Evolutionary conservation across 1,140 invertebrate genomes (phyloP), one percentile per base, ranked within the genome.

Genomic region (Listronotus bonariensis): DNA sequence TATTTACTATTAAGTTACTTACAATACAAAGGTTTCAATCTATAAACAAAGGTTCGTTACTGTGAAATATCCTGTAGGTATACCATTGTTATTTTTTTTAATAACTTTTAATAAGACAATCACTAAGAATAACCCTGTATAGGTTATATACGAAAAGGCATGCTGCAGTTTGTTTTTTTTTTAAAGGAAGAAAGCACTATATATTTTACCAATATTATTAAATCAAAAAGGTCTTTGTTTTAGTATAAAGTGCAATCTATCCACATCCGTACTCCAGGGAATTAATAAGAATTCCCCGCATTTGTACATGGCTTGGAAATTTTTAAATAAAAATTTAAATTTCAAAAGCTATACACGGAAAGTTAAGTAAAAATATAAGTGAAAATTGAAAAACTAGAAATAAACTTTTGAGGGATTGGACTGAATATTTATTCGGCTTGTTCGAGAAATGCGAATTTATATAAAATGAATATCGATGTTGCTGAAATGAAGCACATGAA

Each of bases 311-410:
- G 1, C 46, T 49, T 20, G 46, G 12, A 17, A 49, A 49, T 18
- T 49, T 49, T 49, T 49, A 49, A 49, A 49, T 49, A 49, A 49
- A 26, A 49, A 49, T 49, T 49, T 49, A 18, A 49, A 49, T 49
- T 49, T 49, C 46, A 49, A 49, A 49, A 31, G 46, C n/a, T 20
- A n/a, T 12, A 18, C 17, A 20, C 46, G 46, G 12, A 49, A 31
- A 26, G 15, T 49, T 49, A 49, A 49, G 46, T 26, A 49, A 49
- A 49, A 49, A 26, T 49, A 49, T 20, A 20, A 49, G 46, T 49
- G 46, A 49, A 49, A 49, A 49, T 49, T 49, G 46, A 49, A 49
- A 49, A 49, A 31, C 46, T 49, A 49, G 46, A 26, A 49, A 26
- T 49, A 49, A 49, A 49, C 17, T 49, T 49, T 49, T 31, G 46